Evolutionary conservation across 2,113 vertebrate species (phyloP).

Genomic region (Stomatorhinus ivindoensis): DNA sequence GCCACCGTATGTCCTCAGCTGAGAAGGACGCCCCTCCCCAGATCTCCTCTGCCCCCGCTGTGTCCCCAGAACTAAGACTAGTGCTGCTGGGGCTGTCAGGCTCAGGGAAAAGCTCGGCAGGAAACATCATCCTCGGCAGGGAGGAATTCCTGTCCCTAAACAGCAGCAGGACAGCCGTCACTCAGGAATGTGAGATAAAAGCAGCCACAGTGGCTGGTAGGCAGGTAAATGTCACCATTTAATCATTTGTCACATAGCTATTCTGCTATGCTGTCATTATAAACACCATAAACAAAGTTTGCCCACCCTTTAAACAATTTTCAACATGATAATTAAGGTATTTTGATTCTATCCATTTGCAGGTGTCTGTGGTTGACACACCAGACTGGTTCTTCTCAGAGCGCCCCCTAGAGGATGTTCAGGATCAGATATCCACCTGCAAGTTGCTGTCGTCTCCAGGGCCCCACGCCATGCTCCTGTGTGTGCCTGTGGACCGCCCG

Average conservation of each 20-base stretch:
- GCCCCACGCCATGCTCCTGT: conserved; percentile 59
- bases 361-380: conserved; percentile 54
- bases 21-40: neutral
- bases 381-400: conserved; percentile 51
- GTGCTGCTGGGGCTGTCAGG: conserved; percentile 51
- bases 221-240: conserved; percentile 32
- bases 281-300: neutral
- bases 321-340: neutral
- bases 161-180: neutral
- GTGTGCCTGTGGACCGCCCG: conserved; percentile 47
- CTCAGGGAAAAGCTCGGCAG: conserved; percentile 40
- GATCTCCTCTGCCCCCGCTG: conserved; percentile 3
- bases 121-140: conserved; percentile 48
- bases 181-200: conserved; percentile 39
- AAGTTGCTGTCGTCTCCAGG: conserved; percentile 49
- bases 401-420: conserved; percentile 43
- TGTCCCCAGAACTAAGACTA: conserved; percentile 48
- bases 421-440: conserved; percentile 44
- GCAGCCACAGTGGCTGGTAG: conserved; percentile 44
- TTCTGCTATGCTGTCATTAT: neutral
- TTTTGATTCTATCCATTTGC: neutral
- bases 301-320: neutral
- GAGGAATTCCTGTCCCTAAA: conserved; percentile 23
- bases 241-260: neutral
- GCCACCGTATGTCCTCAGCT: neutral